Evolutionary conservation across 1,140 invertebrate genomes (phyloP).

Genomic region (Hypothenemus hampei): DNA sequence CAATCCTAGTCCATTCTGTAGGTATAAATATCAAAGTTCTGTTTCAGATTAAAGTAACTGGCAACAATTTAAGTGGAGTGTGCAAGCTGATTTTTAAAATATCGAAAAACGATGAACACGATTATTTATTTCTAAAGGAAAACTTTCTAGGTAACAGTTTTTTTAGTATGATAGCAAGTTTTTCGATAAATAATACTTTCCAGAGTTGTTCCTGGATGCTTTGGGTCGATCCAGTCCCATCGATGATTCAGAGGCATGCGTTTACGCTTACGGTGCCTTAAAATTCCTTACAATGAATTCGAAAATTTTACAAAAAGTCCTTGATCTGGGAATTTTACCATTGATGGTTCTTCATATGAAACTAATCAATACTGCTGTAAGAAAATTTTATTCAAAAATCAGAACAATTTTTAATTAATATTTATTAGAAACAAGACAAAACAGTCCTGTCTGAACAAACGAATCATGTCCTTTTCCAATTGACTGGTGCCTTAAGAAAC

Average conservation of each 20-base stretch:
- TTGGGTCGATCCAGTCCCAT: conserved; percentile 65
- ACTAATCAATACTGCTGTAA: conserved; percentile 70
- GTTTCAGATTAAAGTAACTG: conserved; percentile 70
- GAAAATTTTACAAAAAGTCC: conserved; percentile 54
- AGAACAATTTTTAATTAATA: neutral
- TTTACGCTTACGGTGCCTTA: conserved; percentile 78
- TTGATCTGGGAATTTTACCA: conserved; percentile 66
- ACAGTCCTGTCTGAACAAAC: conserved; percentile 53
- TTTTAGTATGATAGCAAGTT: too few relatives aligned
- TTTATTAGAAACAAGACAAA: conserved; percentile 43
- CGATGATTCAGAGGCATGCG: conserved; percentile 71
- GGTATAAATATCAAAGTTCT: conserved; percentile 14
- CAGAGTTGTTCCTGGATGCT: conserved; percentile 67
- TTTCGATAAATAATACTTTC: conserved; percentile 33
- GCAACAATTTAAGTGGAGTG: conserved; percentile 73
- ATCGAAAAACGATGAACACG: conserved; percentile 73
- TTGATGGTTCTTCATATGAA: conserved; percentile 71
- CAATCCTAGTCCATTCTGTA: neutral
- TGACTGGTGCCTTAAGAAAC: conserved; percentile 74
- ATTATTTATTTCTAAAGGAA: conserved; percentile 65
- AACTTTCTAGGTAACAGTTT: conserved; percentile 61
- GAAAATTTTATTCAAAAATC: conserved; percentile 21
- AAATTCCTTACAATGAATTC: conserved; percentile 78
- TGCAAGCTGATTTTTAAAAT: conserved; percentile 84
- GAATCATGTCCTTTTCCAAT: conserved; percentile 69